A percentile compares a stretch with the other conserved stretches of the same genome.
Conservation (phyloP, 2,797 vertebrate species). For the Phataginus tricuspis region DNA sequence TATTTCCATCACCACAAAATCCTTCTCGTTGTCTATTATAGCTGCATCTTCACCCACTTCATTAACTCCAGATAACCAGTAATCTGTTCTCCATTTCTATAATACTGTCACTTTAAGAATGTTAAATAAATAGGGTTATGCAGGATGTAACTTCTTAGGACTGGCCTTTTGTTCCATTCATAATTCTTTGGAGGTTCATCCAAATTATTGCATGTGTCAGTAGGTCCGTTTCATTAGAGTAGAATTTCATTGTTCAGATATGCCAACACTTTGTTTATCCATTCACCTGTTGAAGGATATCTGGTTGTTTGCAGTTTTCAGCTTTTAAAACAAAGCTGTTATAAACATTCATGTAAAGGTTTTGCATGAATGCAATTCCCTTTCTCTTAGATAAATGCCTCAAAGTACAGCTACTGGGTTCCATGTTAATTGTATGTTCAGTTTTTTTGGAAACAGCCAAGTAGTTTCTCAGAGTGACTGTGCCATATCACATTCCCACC, state of each 20-base stretch:
- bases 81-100: background rate
- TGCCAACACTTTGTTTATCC: background rate
- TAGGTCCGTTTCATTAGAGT: background rate
- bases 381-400: background rate
- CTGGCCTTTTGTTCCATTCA: background rate
- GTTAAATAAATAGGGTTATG: background rate
- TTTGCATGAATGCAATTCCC: background rate
- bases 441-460: background rate
- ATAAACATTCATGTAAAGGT: background rate
- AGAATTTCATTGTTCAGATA: background rate
- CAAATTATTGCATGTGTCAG: background rate
- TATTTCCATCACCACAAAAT: background rate
- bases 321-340: background rate
- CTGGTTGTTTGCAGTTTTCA: background rate
- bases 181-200: background rate
- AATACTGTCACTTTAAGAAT: background rate
- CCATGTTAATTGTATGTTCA: background rate
- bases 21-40: background rate
- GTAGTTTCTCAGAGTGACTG: background rate
- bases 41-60: background rate
- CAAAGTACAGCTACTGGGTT: too few relatives aligned
- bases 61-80: background rate
- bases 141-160: background rate
- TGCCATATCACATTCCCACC: background rate
- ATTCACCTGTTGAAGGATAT: background rate